Conservation (phyloP, 2,113 vertebrate genomes). For the Anser brachyrhynchus region DNA sequence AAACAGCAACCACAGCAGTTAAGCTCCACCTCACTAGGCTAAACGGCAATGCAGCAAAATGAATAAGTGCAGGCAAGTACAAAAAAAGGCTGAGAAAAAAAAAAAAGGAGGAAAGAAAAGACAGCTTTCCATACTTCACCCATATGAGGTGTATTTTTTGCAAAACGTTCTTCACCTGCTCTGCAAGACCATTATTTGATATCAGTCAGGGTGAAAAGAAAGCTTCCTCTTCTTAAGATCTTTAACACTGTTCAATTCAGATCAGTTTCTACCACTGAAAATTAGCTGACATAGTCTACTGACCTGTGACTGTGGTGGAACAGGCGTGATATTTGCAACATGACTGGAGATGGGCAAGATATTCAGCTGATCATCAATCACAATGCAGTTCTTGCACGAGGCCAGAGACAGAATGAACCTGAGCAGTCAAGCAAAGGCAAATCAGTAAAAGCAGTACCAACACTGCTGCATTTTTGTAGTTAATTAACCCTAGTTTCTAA, state of each 20-base stretch:
- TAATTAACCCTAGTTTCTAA: not conserved
- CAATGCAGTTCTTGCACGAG: slow-evolving; percentile 93
- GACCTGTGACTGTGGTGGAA: slow-evolving; percentile 88
- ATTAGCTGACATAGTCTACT: not conserved
- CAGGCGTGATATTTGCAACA: slow-evolving; percentile 84
- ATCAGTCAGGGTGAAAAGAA: not conserved
- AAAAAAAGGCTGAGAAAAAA: not conserved
- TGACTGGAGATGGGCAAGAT: slow-evolving; percentile 94
- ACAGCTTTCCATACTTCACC: not conserved
- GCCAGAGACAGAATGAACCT: slow-evolving; percentile 94
- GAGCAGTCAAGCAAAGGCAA: slow-evolving; percentile 22
- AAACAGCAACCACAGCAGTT: not conserved
- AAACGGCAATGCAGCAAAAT: not conserved
- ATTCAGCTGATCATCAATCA: slow-evolving; percentile 95
- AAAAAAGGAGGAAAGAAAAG: not conserved
- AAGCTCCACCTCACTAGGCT: not conserved
- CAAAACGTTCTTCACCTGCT: not conserved
- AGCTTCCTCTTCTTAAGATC: not conserved
- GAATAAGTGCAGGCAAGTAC: not conserved
- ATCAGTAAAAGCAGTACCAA: not conserved
- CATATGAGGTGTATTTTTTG: not conserved
- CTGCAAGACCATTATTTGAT: not conserved
- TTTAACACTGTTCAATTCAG: not conserved
- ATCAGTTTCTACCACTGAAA: not conserved
- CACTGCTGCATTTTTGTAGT: not conserved